These are phyloP conservation scores for Leptodactylus fuscus DNA, from an alignment of 2,113 vertebrate species.

Conservation along the genomic window DNA sequence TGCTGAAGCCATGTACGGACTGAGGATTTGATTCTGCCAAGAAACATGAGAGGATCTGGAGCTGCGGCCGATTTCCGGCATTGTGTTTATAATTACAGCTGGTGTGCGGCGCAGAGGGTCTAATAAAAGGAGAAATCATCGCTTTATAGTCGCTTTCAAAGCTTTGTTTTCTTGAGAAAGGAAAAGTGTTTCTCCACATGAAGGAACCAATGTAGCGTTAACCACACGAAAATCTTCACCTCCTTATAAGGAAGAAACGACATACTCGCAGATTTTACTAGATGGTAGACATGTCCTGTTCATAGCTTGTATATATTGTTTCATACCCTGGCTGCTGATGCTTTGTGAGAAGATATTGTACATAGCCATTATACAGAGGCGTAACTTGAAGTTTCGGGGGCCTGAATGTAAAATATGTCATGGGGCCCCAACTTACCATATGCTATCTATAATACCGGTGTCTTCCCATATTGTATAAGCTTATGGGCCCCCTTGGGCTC, in stretches of 20 bases:
- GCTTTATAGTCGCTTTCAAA: slow-evolving; percentile 3
- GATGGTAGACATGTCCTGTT: slow-evolving; percentile 16
- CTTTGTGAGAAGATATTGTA: background rate
- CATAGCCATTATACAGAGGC: background rate
- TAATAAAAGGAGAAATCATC: background rate
- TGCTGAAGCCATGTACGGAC: background rate
- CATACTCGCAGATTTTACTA: background rate
- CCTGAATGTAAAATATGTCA: too few relatives aligned
- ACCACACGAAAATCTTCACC: slow-evolving; percentile 19
- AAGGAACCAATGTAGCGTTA: background rate
- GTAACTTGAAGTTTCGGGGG: too few relatives aligned
- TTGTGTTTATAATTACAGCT: slow-evolving; percentile 52
- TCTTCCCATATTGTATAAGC: too few relatives aligned
- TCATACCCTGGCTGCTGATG: background rate
- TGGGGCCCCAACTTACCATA: too few relatives aligned
- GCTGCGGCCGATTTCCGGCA: slow-evolving; percentile 37
- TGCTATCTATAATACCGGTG: too few relatives aligned
- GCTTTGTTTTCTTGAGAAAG: slow-evolving; percentile 48
- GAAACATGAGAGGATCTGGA: slow-evolving; percentile 25
- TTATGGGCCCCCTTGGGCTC: too few relatives aligned
- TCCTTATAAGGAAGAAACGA: slow-evolving; percentile 37
- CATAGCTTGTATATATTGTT: background rate
- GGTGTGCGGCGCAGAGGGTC: slow-evolving; percentile 12
- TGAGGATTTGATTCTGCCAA: background rate
- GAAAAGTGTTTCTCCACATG: slow-evolving; percentile 39